phyloP scores from a whole-genome alignment of 2,888 invertebrate genomes.

The Geotrupes spiniger region DNA sequence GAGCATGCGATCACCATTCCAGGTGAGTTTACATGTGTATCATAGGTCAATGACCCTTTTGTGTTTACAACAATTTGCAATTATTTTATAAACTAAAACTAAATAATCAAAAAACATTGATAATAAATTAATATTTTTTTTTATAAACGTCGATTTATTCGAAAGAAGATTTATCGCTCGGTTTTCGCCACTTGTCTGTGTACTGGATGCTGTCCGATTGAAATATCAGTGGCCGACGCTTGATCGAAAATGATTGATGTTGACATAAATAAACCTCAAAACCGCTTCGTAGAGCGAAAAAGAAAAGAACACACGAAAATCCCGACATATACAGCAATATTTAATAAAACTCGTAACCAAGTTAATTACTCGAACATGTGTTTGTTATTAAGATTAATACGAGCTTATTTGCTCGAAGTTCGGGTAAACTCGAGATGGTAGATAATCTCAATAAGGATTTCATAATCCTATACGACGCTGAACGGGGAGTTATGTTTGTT shows the following conservation, averaged over 20 bases:
- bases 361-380: background rate
- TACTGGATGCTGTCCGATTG: too few species aligned
- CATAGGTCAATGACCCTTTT: conserved; percentile 43
- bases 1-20: conserved; percentile 50
- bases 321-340: background rate
- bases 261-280: conserved; percentile 3
- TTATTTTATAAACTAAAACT: background rate
- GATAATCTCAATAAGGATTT: conserved; percentile 16
- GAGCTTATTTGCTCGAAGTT: too few species aligned
- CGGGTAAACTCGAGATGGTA: background rate
- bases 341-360: background rate
- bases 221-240: too few species aligned
- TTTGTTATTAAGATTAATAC: background rate
- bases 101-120: background rate
- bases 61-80: background rate
- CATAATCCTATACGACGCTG: conserved; percentile 4
- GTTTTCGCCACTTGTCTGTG: too few species aligned
- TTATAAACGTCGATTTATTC: too few species aligned
- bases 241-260: conserved; percentile 6
- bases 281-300: too few species aligned
- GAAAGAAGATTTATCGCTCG: too few species aligned
- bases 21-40: conserved; percentile 44
- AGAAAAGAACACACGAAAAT: background rate
- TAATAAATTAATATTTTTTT: background rate
- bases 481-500: conserved; percentile 4